phyloP scores from a whole-genome alignment of 2,797 vertebrate genomes.

The Pangasius macronema region DNA sequence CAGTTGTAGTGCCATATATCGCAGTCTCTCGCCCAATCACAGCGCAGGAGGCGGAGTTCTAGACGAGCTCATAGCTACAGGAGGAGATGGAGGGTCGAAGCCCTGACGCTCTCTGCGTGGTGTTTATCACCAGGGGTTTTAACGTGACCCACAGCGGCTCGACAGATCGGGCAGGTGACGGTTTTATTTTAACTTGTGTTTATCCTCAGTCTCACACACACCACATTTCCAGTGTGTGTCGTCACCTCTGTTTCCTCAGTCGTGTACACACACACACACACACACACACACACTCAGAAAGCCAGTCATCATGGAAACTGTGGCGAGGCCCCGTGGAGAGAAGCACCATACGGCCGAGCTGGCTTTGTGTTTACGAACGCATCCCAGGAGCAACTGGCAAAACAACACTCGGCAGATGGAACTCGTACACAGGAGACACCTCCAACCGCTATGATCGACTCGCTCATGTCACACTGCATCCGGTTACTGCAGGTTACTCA shows the following conservation, averaged over 20 bases:
- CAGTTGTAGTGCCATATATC: not conserved
- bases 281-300: not conserved
- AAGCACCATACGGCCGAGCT: slow-evolving; percentile 21
- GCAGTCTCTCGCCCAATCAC: not conserved
- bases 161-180: not conserved
- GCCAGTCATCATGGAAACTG: slow-evolving; percentile 49
- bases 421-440: slow-evolving; percentile 19
- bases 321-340: slow-evolving; percentile 32
- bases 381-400: slow-evolving; percentile 40
- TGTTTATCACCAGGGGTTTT: not conserved
- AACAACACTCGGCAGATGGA: slow-evolving; percentile 50
- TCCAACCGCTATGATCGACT: not conserved
- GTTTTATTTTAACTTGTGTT: not conserved
- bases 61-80: not conserved
- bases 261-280: not conserved
- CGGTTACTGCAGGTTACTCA: slow-evolving; percentile 7
- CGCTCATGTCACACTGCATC: not conserved
- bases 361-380: slow-evolving; percentile 23
- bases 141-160: not conserved
- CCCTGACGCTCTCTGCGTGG: not conserved
- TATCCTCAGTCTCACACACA: not conserved
- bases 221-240: not conserved
- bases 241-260: not conserved
- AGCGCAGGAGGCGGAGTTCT: not conserved
- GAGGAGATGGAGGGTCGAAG: not conserved